These are phyloP conservation scores for Ormyrus rosae DNA, from an alignment of 2,888 invertebrate species.

Conservation along the genomic window DNA sequence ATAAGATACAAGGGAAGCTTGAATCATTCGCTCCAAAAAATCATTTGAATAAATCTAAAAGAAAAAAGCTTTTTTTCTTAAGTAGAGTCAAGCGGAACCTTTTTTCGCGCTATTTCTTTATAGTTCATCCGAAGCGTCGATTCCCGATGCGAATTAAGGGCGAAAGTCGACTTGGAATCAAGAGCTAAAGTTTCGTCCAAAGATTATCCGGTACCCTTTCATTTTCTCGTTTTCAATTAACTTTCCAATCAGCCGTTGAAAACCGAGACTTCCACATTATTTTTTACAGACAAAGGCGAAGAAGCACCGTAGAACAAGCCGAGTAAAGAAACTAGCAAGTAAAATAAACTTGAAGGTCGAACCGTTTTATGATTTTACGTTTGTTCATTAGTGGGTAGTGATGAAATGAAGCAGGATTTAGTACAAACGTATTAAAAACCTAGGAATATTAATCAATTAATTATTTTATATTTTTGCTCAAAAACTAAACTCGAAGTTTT, in stretches of 20 bases:
- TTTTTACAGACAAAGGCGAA: slow-evolving; percentile 4
- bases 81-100: neutral
- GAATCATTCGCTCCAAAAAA: no score
- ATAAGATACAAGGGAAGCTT: no score
- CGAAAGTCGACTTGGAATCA: slow-evolving; percentile 22
- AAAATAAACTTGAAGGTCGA: slow-evolving; percentile 9
- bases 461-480: no score
- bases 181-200: slow-evolving; percentile 30
- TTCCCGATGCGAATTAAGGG: neutral
- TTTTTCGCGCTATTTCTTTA: slow-evolving; percentile 22
- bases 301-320: neutral
- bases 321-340: neutral
- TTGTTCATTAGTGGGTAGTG: neutral
- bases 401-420: neutral
- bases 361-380: neutral
- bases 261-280: slow-evolving; percentile 13
- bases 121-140: slow-evolving; percentile 2
- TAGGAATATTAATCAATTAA: no score
- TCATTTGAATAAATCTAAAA: no score
- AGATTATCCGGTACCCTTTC: slow-evolving; percentile 25
- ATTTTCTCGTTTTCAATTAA: slow-evolving; percentile 48
- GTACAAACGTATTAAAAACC: no score
- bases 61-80: neutral
- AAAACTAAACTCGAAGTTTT: no score
- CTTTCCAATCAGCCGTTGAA: slow-evolving; percentile 40